A percentile compares a stretch with the other conserved stretches of the same genome.
Conservation (phyloP, 2,797 vertebrate genomes). For the Myoxocephalus aenaeus region DNA sequence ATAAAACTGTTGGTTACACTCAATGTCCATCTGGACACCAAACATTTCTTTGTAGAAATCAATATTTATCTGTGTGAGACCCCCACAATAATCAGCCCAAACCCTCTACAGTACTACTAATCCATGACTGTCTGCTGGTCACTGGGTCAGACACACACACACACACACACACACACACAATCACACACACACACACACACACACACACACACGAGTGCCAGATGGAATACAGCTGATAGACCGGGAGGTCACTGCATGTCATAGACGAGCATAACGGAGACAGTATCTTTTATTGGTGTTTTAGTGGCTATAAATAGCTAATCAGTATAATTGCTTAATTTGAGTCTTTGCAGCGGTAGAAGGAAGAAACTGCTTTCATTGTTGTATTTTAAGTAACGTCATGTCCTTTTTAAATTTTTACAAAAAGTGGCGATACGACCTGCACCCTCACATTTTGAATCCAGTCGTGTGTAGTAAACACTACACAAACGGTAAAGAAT, state of each 20-base stretch:
- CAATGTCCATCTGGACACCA: background rate
- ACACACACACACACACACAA: conserved; percentile 26
- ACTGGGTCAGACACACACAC: conserved; percentile 49
- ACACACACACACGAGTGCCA: conserved; percentile 22
- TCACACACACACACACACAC: conserved; percentile 6
- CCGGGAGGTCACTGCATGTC: background rate
- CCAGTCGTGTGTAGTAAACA: too few relatives aligned
- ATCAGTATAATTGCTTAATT: too few relatives aligned
- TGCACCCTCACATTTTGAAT: too few relatives aligned
- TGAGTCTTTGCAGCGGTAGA: too few relatives aligned
- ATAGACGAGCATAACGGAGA: background rate
- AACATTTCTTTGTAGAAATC: background rate
- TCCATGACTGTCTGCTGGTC: conserved; percentile 59
- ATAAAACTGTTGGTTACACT: background rate
- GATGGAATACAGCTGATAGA: conserved; percentile 9
- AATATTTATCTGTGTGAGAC: background rate
- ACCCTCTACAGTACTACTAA: conserved; percentile 38
- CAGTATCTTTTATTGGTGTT: background rate
- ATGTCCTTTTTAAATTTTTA: too few relatives aligned
- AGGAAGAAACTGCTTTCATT: too few relatives aligned
- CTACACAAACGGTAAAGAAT: too few relatives aligned
- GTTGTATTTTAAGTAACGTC: too few relatives aligned
- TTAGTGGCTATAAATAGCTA: too few relatives aligned
- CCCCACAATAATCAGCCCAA: conserved; percentile 12
- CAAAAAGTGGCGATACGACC: too few relatives aligned